phyloP scores from a whole-genome alignment of 1,140 invertebrate genomes.

The Popillia japonica region DNA sequence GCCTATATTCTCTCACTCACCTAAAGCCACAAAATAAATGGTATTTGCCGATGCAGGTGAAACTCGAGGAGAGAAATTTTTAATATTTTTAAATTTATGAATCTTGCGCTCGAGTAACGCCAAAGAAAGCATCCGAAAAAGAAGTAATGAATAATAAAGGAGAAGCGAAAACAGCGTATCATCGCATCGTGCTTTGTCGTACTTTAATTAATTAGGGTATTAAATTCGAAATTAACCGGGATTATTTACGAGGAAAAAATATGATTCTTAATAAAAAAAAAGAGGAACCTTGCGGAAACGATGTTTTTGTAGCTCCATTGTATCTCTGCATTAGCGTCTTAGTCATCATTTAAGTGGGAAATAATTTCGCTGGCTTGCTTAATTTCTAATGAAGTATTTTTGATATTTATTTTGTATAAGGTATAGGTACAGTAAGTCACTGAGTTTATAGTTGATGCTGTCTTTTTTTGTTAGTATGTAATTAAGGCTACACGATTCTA shows the following conservation, averaged over 20 bases:
- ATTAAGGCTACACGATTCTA: too few relatives aligned
- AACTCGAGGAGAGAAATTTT: slow-evolving; percentile 3
- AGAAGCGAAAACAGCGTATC: not conserved
- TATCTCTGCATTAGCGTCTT: too few relatives aligned
- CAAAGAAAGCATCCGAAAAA: not conserved
- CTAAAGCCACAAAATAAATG: slow-evolving; percentile 45
- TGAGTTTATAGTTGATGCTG: too few relatives aligned
- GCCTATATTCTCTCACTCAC: slow-evolving; percentile 38
- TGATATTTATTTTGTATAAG: too few relatives aligned
- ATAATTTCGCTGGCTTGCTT: too few relatives aligned
- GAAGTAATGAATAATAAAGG: not conserved
- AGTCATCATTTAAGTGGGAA: too few relatives aligned
- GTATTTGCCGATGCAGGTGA: slow-evolving; percentile 39
- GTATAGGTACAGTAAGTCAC: too few relatives aligned
- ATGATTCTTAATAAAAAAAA: not conserved
- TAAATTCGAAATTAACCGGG: not conserved
- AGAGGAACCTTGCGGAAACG: not conserved
- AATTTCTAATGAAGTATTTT: too few relatives aligned
- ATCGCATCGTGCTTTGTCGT: slow-evolving; percentile 1
- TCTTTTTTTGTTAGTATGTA: too few relatives aligned
- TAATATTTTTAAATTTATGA: slow-evolving; percentile 21
- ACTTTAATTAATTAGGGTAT: slow-evolving; percentile 28
- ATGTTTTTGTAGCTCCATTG: not conserved
- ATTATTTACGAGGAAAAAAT: not conserved
- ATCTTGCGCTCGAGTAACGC: not conserved